Conservation (phyloP, 2,888 invertebrate genomes). For the Homarus gammarus region DNA sequence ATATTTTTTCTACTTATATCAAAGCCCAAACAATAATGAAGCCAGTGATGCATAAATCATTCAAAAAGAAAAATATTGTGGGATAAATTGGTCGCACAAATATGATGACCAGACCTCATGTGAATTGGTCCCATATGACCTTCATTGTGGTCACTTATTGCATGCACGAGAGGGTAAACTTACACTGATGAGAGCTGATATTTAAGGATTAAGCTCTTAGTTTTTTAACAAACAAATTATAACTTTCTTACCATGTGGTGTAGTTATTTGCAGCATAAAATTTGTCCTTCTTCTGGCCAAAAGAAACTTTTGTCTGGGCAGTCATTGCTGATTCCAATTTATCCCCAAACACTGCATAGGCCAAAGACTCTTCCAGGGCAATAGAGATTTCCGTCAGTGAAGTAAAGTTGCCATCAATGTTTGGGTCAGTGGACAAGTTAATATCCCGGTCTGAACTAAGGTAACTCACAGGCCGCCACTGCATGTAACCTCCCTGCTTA, state of each 20-base stretch:
- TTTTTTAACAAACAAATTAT: too few species aligned
- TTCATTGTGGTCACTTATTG: too few species aligned
- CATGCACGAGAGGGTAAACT: neutral
- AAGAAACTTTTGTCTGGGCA: constrained; percentile 41
- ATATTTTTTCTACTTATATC: too few species aligned
- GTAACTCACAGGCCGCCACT: constrained; percentile 75
- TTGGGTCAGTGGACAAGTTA: constrained; percentile 50
- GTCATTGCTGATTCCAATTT: constrained; percentile 15
- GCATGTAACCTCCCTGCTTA: constrained; percentile 66
- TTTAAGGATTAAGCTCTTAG: neutral
- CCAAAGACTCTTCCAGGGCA: constrained; percentile 60
- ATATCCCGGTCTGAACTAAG: constrained; percentile 52
- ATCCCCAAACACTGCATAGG: constrained; percentile 69
- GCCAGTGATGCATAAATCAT: too few species aligned
- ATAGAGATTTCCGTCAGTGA: constrained; percentile 13
- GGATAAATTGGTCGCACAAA: too few species aligned
- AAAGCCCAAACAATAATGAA: too few species aligned
- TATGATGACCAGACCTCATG: too few species aligned
- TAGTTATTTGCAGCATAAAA: constrained; percentile 61
- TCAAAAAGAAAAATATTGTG: too few species aligned
- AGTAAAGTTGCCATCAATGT: constrained; percentile 42
- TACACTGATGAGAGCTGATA: neutral
- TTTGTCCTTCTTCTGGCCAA: constrained; percentile 62
- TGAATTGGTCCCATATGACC: too few species aligned
- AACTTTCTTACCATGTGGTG: constrained; percentile 68